Conservation (phyloP, 1,140 invertebrate species). For the Atopsyche davidsoni region DNA sequence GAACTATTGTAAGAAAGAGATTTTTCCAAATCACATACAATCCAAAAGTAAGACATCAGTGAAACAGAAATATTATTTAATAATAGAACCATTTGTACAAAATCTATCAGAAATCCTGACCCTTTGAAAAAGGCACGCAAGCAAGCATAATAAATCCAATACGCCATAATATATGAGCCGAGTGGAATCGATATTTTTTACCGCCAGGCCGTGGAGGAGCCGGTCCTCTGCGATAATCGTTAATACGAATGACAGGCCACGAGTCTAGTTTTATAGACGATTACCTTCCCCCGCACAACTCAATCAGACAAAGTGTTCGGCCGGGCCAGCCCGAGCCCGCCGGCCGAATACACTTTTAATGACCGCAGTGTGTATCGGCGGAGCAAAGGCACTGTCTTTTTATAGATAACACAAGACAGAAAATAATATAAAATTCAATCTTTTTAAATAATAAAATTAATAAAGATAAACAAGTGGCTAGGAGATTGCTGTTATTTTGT, state of each 20-base stretch:
- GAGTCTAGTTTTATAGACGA: constrained; percentile 29
- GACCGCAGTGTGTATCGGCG: constrained; percentile 5
- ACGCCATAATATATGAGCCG: too few relatives aligned
- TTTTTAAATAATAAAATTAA: not conserved
- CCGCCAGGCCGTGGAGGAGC: too few relatives aligned
- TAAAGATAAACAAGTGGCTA: not conserved
- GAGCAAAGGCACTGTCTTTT: not conserved
- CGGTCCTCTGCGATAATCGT: constrained; percentile 29
- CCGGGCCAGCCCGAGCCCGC: too few relatives aligned
- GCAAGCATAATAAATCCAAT: too few relatives aligned
- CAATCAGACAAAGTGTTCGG: constrained; percentile 31
- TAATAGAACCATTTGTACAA: too few relatives aligned
- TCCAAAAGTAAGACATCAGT: too few relatives aligned
- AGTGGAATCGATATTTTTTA: too few relatives aligned
- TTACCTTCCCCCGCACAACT: constrained; percentile 29
- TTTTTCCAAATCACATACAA: too few relatives aligned
- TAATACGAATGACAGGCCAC: constrained; percentile 31
- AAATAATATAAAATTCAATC: not conserved
- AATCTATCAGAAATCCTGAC: too few relatives aligned
- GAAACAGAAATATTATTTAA: too few relatives aligned
- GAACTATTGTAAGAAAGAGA: too few relatives aligned
- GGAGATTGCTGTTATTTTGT: not conserved
- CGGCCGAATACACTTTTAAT: constrained; percentile 26
- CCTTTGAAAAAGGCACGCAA: too few relatives aligned
- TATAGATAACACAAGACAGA: not conserved